Evolutionary conservation across 2,888 invertebrate species (phyloP).

Genomic region (Parelbella ahira): DNA sequence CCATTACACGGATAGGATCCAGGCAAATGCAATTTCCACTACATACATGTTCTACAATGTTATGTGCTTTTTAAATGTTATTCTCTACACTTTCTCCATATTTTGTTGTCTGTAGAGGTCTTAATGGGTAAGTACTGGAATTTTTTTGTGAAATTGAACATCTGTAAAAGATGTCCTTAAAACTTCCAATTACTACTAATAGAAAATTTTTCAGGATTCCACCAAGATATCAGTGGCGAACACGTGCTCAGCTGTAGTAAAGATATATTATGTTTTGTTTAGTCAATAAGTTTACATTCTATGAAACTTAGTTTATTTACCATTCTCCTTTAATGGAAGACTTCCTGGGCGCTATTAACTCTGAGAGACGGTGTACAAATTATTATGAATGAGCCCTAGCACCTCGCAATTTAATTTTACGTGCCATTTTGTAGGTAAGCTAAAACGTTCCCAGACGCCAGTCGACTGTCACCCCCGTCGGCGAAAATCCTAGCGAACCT

Average conservation of each 20-base stretch:
- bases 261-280: too few species aligned
- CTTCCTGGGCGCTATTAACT: constrained; percentile 10
- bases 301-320: constrained; percentile 11
- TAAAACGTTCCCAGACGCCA: constrained; percentile 30
- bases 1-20: not conserved
- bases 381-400: constrained; percentile 27
- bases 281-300: too few species aligned
- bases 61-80: too few species aligned
- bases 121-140: too few species aligned
- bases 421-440: constrained; percentile 32
- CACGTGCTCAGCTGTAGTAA: too few species aligned
- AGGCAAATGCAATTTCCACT: constrained; percentile 3
- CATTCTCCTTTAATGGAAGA: constrained; percentile 7
- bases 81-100: too few species aligned
- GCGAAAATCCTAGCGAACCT: constrained; percentile 16
- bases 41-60: not conserved
- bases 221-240: too few species aligned
- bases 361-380: constrained; percentile 15
- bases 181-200: too few species aligned
- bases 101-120: too few species aligned
- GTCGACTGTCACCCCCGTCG: constrained; percentile 15
- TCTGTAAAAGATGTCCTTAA: too few species aligned
- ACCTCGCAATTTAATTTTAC: constrained; percentile 32
- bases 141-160: too few species aligned
- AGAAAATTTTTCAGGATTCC: too few species aligned